These are phyloP conservation scores for Habropoda laboriosa DNA, from an alignment of 1,140 invertebrate genomes.

Conservation along the genomic window DNA sequence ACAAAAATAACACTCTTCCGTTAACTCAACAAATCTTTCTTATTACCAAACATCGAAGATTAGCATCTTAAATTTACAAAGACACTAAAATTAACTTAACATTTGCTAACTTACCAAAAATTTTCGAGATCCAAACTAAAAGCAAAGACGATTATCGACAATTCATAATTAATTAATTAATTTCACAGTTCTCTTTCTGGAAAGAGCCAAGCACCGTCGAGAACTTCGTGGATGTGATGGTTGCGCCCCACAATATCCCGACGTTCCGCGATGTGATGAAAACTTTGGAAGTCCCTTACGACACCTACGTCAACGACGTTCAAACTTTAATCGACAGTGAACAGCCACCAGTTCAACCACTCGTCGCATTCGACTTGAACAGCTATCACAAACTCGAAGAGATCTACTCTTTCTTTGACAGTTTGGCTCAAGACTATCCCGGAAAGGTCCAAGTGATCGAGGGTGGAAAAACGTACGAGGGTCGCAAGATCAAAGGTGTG, in stretches of 20 bases:
- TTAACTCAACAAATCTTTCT: neutral
- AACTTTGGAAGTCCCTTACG: constrained; percentile 46
- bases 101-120: too few species aligned
- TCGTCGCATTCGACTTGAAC: constrained; percentile 75
- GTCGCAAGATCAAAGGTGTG: constrained; percentile 84
- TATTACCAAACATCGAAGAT: too few species aligned
- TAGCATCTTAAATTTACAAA: too few species aligned
- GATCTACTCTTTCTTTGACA: constrained; percentile 81
- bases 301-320: constrained; percentile 69
- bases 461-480: constrained; percentile 84
- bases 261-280: constrained; percentile 71
- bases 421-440: constrained; percentile 78
- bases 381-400: constrained; percentile 82
- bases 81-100: too few species aligned
- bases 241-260: constrained; percentile 60
- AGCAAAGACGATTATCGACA: too few species aligned
- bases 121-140: too few species aligned
- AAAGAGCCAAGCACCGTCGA: constrained; percentile 59
- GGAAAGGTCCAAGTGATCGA: constrained; percentile 80
- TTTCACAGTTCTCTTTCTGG: constrained; percentile 74
- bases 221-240: constrained; percentile 72
- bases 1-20: too few species aligned
- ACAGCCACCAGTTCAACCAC: constrained; percentile 24
- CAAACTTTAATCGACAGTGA: constrained; percentile 73
- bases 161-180: neutral